These are phyloP conservation scores for Tupaia chinensis DNA, from an alignment of 2,113 vertebrate genomes.

Conservation along the genomic window DNA sequence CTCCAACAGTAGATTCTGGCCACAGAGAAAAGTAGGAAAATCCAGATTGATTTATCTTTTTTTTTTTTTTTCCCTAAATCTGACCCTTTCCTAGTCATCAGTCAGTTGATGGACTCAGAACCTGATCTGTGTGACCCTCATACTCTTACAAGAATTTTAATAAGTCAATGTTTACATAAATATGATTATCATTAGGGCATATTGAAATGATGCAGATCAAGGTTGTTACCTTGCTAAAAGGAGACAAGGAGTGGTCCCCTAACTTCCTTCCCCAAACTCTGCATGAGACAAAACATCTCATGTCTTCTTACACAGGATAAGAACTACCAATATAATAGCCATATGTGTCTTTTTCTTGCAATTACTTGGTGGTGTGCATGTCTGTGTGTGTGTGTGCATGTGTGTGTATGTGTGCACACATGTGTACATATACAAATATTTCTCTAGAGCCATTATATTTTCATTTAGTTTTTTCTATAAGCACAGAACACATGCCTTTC, in stretches of 20 bases:
- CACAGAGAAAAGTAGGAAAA: slow-evolving; percentile 47
- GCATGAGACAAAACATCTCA: neutral
- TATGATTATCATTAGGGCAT: neutral
- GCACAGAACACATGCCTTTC: neutral
- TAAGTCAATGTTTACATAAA: neutral
- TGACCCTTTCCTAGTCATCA: neutral
- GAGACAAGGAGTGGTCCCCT: neutral
- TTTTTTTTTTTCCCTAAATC: slow-evolving; percentile 41
- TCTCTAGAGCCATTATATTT: neutral
- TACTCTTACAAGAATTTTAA: slow-evolving; percentile 49
- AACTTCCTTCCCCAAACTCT: neutral
- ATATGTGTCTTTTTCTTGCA: neutral
- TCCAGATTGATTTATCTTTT: slow-evolving; percentile 43
- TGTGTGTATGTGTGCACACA: neutral
- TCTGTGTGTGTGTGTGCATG: neutral
- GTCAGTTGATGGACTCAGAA: slow-evolving; percentile 44
- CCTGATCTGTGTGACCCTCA: slow-evolving; percentile 60
- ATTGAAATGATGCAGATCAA: neutral
- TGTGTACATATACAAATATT: neutral
- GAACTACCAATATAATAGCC: neutral
- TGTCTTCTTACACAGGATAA: neutral
- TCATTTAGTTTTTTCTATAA: neutral
- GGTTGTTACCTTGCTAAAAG: neutral
- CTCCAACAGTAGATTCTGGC: slow-evolving; percentile 48
- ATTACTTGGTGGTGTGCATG: neutral